These are phyloP conservation scores for Anguilla pacifica DNA, from an alignment of 2,797 vertebrate species.

Conservation along the genomic window DNA sequence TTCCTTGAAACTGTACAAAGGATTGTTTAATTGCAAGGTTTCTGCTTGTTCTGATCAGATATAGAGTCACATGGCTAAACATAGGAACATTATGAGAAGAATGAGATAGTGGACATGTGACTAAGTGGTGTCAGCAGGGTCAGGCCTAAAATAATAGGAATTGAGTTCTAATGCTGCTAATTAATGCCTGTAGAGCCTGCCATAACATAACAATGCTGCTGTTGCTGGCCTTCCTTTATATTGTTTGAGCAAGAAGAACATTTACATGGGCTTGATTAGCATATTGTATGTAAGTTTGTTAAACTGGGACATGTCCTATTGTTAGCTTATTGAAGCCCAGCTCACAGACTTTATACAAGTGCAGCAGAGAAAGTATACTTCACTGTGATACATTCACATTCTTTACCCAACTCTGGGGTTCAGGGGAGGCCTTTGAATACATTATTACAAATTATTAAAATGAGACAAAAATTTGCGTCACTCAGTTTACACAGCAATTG, in stretches of 20 bases:
- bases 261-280: background rate
- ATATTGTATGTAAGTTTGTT: background rate
- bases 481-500: no score
- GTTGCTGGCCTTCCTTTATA: background rate
- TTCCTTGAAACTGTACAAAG: background rate
- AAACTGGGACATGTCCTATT: constrained; percentile 8
- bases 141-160: background rate
- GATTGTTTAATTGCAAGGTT: background rate
- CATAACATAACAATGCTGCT: background rate
- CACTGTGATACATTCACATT: background rate
- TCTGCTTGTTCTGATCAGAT: background rate
- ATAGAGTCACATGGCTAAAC: background rate
- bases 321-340: background rate
- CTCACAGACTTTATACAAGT: background rate
- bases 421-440: no score
- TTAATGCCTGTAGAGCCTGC: background rate
- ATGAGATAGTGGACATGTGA: background rate
- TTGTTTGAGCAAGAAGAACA: background rate
- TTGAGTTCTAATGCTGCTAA: background rate
- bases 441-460: background rate
- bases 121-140: background rate
- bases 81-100: background rate
- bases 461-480: no score
- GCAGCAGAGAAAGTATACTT: background rate
- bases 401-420: no score